Percentiles rank a stretch among this genome's conserved stretches.
Evolutionary conservation across 2,797 vertebrate species (phyloP).

Genomic region (Xyrichtys novacula): DNA sequence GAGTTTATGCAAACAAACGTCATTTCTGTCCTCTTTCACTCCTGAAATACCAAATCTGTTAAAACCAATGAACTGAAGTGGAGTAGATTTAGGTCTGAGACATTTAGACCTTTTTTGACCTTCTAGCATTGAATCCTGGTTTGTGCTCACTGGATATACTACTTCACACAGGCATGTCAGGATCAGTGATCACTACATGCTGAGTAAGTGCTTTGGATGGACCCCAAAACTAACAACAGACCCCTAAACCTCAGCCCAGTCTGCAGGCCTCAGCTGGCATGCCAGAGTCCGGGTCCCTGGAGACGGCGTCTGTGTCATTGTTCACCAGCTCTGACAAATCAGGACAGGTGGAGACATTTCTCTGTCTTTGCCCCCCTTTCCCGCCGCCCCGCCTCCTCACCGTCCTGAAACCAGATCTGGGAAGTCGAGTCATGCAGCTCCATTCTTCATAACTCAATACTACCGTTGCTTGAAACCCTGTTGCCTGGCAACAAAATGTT

Average conservation of each 20-base stretch:
- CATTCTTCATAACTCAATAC: constrained; percentile 73
- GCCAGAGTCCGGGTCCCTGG: constrained; percentile 23
- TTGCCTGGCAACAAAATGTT: constrained; percentile 85
- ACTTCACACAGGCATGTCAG: constrained; percentile 33
- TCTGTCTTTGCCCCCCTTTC: constrained; percentile 42
- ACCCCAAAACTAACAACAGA: constrained; percentile 62
- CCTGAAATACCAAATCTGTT: no score
- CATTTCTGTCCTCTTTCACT: no score
- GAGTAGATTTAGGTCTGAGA: no score
- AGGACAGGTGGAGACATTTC: constrained; percentile 79
- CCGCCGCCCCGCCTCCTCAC: constrained; percentile 30
- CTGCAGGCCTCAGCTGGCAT: constrained; percentile 32
- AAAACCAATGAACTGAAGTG: no score
- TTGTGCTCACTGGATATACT: constrained; percentile 4
- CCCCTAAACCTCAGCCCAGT: constrained; percentile 25
- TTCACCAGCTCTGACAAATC: constrained; percentile 72
- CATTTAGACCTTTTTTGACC: no score
- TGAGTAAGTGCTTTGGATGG: constrained; percentile 47
- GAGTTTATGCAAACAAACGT: no score
- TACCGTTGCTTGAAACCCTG: constrained; percentile 68
- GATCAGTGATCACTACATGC: constrained; percentile 50
- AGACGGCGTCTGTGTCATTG: constrained; percentile 50
- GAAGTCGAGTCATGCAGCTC: constrained; percentile 76
- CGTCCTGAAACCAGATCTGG: constrained; percentile 81
- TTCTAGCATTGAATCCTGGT: no score